Base-by-base conservation (phyloP, 1,140 invertebrate species). In the Heliothis virescens region DNA sequence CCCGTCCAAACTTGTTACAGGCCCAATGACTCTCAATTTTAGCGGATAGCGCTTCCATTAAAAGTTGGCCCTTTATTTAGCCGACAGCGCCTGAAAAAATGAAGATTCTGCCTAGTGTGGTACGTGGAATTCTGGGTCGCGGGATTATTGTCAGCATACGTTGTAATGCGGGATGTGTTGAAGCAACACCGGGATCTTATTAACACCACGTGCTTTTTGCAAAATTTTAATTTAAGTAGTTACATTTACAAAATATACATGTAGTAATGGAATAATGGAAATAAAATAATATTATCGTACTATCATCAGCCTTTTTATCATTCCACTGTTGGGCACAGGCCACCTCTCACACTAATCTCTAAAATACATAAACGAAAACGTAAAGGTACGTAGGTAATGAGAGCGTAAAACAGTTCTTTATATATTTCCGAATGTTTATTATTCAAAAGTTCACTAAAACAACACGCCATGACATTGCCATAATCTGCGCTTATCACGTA, bases 61-160 rank as follows among this genome's bases (percentile, higher is more conserved):
- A 73, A 73, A 73, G 48, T 73, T 73, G 53, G 48, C 26, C 71
- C 71, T 55, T 73, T 73, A 73, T 73, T 73, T 73, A 73, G 67
- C 53, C 52, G 53, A 73, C 52, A 47, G 71, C 53, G n/a, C 13
- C 29, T 59, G 21, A 63, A 76, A 76, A 76, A 76, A 76, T 76
- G 73, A 76, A 76, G 73, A 76, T 50, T 26, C 59, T 21, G n/a
- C n/a, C 26, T 71, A 71, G 67, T 71, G 67, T 67, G 63, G 41
- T 67, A 60, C 4, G n/a, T 41, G 60, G 3, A 15, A 4, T 41
- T 47, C 50, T 52, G 29, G 34, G 53, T 29, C 67, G 18, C 67
- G 67, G 67, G 67, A 71, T 53, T 71, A 52, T 12, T 18, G 48
- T 18, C 11, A 4, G 21, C 7, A 15, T 11, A 57, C 9, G 53